Evolutionary conservation across 2,797 vertebrate species (phyloP).

Genomic region (Staurois parvus): DNA sequence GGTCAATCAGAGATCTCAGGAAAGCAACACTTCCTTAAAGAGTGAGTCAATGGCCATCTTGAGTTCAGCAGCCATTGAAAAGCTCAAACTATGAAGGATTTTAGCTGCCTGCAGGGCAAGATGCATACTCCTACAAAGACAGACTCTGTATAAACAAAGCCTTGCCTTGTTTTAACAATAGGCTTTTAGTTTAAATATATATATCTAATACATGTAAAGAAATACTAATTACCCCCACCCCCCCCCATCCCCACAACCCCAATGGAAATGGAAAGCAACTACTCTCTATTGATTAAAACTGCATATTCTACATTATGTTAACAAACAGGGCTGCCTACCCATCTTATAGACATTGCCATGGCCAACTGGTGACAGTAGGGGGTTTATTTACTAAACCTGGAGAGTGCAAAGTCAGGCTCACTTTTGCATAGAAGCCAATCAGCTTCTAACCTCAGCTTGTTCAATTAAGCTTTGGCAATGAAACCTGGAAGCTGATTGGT

Average conservation of each 20-base stretch:
- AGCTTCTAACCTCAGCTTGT: too few species aligned
- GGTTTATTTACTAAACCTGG: too few species aligned
- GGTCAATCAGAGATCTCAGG: neutral
- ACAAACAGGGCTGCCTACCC: neutral
- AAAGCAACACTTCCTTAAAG: neutral
- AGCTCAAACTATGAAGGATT: neutral
- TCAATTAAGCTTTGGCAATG: too few species aligned
- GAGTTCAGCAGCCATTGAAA: neutral
- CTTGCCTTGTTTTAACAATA: neutral
- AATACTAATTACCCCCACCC: neutral
- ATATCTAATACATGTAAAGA: neutral
- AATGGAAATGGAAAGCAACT: neutral
- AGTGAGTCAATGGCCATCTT: neutral
- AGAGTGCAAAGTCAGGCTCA: too few species aligned
- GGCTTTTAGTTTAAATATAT: neutral
- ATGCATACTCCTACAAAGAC: neutral
- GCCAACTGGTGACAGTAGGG: too few species aligned
- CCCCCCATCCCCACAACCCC: neutral
- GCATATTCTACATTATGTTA: neutral
- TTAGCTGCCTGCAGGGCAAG: neutral
- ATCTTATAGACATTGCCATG: neutral
- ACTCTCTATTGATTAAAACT: neutral
- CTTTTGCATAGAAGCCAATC: too few species aligned
- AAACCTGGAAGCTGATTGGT: too few species aligned
- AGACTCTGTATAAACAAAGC: neutral